These are phyloP conservation scores for Leistus spinibarbis DNA, from an alignment of 2,888 invertebrate species.

Conservation along the genomic window DNA sequence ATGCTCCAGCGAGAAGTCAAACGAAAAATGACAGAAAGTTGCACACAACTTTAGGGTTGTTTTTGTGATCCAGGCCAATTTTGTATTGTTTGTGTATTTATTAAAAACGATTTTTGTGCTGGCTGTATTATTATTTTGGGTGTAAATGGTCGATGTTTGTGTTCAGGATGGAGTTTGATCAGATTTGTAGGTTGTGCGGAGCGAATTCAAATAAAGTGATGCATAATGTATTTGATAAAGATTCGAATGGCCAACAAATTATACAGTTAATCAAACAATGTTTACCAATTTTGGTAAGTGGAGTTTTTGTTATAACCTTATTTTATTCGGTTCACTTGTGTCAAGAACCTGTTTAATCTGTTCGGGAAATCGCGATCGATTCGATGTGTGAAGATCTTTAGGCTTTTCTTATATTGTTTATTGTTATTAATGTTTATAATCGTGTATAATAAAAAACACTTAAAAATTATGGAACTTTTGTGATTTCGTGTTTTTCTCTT, in stretches of 20 bases:
- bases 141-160: constrained; percentile 7
- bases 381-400: neutral
- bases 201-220: constrained; percentile 47
- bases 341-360: neutral
- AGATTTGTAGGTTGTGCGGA: constrained; percentile 55
- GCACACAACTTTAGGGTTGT: neutral
- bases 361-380: neutral
- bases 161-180: constrained; percentile 41
- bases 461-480: too few species aligned
- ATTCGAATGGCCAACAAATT: constrained; percentile 53
- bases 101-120: neutral
- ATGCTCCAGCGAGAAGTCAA: constrained; percentile 10
- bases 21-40: neutral
- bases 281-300: constrained; percentile 54
- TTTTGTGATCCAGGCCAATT: neutral
- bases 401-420: too few species aligned
- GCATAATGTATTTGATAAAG: constrained; percentile 55
- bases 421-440: too few species aligned
- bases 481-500: too few species aligned
- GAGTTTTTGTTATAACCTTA: neutral
- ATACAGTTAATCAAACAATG: constrained; percentile 55
- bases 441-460: too few species aligned
- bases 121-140: neutral
- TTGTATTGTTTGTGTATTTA: neutral
- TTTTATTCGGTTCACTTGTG: neutral